phyloP scores from a whole-genome alignment of 1,140 invertebrate genomes.

The Pararge aegeria region DNA sequence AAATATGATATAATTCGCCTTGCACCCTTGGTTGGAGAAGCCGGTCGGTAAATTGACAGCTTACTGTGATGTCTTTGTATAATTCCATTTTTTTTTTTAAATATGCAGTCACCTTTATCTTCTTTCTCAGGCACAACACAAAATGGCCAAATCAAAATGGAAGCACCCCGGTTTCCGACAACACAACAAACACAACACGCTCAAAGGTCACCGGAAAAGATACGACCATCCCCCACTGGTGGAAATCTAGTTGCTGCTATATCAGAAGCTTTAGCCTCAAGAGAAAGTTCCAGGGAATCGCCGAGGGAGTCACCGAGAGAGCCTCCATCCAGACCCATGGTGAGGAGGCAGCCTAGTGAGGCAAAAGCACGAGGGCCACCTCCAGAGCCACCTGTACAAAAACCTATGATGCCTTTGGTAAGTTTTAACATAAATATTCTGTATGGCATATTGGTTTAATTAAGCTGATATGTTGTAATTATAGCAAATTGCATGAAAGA shows the following conservation, averaged over 20 bases:
- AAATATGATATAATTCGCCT: too few species aligned
- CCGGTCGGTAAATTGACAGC: too few species aligned
- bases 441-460: too few species aligned
- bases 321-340: conserved; percentile 42
- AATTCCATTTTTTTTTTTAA: too few species aligned
- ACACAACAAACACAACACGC: conserved; percentile 18
- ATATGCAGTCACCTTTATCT: too few species aligned
- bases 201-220: conserved; percentile 57
- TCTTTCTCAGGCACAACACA: conserved; percentile 60
- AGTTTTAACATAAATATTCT: conserved; percentile 35
- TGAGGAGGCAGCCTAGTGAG: conserved; percentile 62
- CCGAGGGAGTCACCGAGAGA: conserved; percentile 38
- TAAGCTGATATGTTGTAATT: too few species aligned
- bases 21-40: too few species aligned
- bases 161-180: conserved; percentile 53
- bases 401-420: conserved; percentile 66
- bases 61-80: too few species aligned
- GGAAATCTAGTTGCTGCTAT: conserved; percentile 58
- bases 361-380: conserved; percentile 62
- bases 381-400: conserved; percentile 66
- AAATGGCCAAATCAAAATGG: conserved; percentile 60
- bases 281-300: conserved; percentile 38
- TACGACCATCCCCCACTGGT: conserved; percentile 35
- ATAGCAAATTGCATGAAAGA: too few species aligned
- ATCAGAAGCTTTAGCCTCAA: conserved; percentile 54